Conservation (phyloP, 2,888 invertebrate genomes). For the Adela reaumurella region DNA sequence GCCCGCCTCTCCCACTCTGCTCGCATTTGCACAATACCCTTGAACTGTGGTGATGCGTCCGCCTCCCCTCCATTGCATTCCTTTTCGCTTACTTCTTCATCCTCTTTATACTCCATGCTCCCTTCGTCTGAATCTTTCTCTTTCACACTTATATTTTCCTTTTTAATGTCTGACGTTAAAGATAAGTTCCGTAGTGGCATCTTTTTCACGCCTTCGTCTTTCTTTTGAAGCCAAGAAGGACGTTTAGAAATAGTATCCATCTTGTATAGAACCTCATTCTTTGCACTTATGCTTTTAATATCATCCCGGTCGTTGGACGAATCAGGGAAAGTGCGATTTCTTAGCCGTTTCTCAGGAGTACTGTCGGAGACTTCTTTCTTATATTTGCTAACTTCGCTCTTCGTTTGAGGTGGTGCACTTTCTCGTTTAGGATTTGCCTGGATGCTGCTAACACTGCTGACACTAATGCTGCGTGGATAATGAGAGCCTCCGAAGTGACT, state of each 20-base stretch:
- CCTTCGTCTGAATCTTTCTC: slow-evolving; percentile 18
- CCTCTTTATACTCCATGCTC: slow-evolving; percentile 7
- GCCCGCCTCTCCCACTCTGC: slow-evolving; percentile 78
- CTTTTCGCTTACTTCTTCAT: slow-evolving; percentile 28
- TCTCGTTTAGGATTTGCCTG: slow-evolving; percentile 31
- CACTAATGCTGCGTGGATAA: slow-evolving; percentile 45
- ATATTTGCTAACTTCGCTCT: slow-evolving; percentile 44
- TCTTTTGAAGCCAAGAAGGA: slow-evolving; percentile 28
- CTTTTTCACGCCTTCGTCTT: slow-evolving; percentile 27
- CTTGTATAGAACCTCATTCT: slow-evolving; percentile 40
- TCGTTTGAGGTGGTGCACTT: slow-evolving; percentile 33
- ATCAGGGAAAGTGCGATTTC: slow-evolving; percentile 50
- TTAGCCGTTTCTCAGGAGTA: slow-evolving; percentile 44
- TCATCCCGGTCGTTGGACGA: slow-evolving; percentile 47
- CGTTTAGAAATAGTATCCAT: slow-evolving; percentile 43
- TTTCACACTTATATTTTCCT: slow-evolving; percentile 7
- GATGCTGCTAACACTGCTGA: slow-evolving; percentile 27
- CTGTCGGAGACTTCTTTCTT: slow-evolving; percentile 52
- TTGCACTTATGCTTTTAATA: slow-evolving; percentile 33
- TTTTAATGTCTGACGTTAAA: slow-evolving; percentile 3
- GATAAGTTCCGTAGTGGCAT: slow-evolving; percentile 23
- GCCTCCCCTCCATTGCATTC: slow-evolving; percentile 30
- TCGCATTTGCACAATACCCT: slow-evolving; percentile 69
- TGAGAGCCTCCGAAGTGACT: slow-evolving; percentile 42
- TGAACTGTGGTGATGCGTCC: slow-evolving; percentile 56